Conservation (phyloP, 1,140 invertebrate species). For the Leptonema lineaticorne region DNA sequence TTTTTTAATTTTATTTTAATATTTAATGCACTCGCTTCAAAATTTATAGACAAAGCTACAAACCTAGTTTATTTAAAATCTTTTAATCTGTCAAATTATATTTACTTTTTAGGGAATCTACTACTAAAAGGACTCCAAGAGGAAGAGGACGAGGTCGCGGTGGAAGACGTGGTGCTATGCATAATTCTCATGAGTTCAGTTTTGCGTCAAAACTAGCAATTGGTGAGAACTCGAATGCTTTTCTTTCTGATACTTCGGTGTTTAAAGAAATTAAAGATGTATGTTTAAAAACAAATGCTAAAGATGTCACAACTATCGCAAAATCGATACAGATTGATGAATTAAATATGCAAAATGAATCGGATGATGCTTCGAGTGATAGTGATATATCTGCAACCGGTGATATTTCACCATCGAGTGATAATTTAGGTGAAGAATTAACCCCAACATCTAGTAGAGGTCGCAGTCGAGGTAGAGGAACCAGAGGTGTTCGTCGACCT, state of each 20-base stretch:
- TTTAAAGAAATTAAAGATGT: conserved; percentile 1
- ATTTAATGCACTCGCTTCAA: too few species aligned
- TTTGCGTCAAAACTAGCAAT: conserved; percentile 21
- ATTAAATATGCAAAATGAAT: background rate
- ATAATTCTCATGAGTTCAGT: conserved; percentile 5
- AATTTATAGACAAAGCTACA: too few species aligned
- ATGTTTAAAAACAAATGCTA: too few species aligned
- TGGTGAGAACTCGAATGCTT: background rate
- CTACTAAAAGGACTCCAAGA: conserved; percentile 45
- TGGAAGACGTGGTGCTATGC: conserved; percentile 40
- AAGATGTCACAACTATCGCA: too few species aligned
- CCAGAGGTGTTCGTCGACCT: conserved; percentile 16
- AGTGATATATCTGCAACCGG: conserved; percentile 53
- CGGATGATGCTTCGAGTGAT: conserved; percentile 45
- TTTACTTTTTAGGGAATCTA: conserved; percentile 6
- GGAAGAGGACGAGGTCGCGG: conserved; percentile 47
- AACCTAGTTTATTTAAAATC: background rate
- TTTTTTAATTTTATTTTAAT: too few species aligned
- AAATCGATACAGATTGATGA: conserved; percentile 10
- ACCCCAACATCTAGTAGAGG: background rate
- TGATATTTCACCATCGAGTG: background rate
- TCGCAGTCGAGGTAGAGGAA: conserved; percentile 25
- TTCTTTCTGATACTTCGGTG: background rate
- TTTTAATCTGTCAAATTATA: background rate
- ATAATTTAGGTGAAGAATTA: background rate